Percentiles rank a stretch among this genome's conserved stretches.
Conservation (phyloP, 2,113 vertebrate genomes). For the Leptobrachium leishanense region DNA sequence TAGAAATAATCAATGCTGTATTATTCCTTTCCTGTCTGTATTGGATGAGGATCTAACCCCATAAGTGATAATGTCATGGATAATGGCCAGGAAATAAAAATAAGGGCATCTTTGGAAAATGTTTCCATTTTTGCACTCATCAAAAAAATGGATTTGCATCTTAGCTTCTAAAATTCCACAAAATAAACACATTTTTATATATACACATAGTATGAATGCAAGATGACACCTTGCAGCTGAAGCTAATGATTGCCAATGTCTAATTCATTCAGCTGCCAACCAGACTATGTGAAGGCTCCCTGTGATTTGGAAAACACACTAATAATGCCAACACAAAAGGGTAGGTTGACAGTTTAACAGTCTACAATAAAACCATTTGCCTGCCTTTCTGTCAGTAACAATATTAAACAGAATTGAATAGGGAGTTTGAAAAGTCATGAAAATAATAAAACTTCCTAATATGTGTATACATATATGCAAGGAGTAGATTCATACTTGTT, state of each 20-base stretch:
- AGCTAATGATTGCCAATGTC: not conserved
- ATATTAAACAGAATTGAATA: not conserved
- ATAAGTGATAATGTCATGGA: too few relatives aligned
- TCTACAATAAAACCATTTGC: not conserved
- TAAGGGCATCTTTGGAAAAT: too few relatives aligned
- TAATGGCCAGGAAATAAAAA: too few relatives aligned
- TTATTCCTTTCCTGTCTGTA: too few relatives aligned
- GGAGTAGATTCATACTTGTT: not conserved
- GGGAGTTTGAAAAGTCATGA: not conserved
- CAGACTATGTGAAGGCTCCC: not conserved
- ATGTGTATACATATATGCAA: not conserved
- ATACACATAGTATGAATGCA: not conserved
- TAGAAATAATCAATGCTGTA: too few relatives aligned
- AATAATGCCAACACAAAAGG: slow-evolving; percentile 5
- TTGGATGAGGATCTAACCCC: too few relatives aligned
- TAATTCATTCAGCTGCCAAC: slow-evolving; percentile 12
- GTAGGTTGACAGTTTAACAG: not conserved
- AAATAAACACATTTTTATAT: not conserved
- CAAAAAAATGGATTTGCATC: not conserved
- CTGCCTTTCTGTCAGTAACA: not conserved
- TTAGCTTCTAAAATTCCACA: not conserved
- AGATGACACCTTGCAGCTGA: slow-evolving; percentile 4
- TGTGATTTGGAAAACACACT: slow-evolving; percentile 12
- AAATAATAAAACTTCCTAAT: not conserved
- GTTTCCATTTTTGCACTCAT: not conserved